A percentile compares a stretch with the other conserved stretches of the same genome.
Conservation (phyloP, 2,113 vertebrate species). For the Sinocyclocheilus anshuiensis region DNA sequence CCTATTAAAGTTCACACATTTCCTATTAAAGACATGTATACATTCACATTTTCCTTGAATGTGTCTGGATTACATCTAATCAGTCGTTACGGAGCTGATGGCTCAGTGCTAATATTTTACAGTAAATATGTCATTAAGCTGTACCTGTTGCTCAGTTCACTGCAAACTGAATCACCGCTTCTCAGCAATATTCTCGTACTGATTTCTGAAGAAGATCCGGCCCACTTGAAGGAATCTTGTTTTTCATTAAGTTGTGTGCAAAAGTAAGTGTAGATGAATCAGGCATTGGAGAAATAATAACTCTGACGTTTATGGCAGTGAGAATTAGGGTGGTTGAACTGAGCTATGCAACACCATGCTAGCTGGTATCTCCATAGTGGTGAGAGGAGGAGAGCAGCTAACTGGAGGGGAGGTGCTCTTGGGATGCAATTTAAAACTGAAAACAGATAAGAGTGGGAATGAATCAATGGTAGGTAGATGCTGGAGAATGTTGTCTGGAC, state of each 20-base stretch:
- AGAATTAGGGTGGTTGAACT: slow-evolving; percentile 46
- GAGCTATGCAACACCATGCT: slow-evolving; percentile 39
- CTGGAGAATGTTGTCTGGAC: slow-evolving; percentile 30
- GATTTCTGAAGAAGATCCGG: slow-evolving; percentile 55
- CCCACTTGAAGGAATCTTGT: slow-evolving; percentile 44
- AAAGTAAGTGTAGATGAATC: slow-evolving; percentile 33
- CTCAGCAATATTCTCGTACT: slow-evolving; percentile 50
- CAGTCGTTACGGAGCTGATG: not conserved
- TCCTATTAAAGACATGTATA: not conserved
- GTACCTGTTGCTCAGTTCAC: slow-evolving; percentile 5
- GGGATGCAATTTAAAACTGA: slow-evolving; percentile 37
- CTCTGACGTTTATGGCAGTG: slow-evolving; percentile 24
- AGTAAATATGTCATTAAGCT: slow-evolving; percentile 2
- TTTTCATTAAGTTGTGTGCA: slow-evolving; percentile 51
- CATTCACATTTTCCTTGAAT: not conserved
- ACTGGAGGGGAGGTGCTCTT: slow-evolving; percentile 23
- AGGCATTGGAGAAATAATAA: slow-evolving; percentile 36
- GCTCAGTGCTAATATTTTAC: slow-evolving; percentile 3
- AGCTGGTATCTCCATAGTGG: slow-evolving; percentile 12
- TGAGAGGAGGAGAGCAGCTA: not conserved
- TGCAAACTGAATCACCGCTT: slow-evolving; percentile 14
- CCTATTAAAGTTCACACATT: not conserved
- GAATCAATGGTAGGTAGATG: slow-evolving; percentile 56
- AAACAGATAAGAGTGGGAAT: slow-evolving; percentile 56
- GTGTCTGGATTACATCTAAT: not conserved